phyloP scores from a whole-genome alignment of 2,797 vertebrate genomes.

The Hydrolagus colliei region DNA sequence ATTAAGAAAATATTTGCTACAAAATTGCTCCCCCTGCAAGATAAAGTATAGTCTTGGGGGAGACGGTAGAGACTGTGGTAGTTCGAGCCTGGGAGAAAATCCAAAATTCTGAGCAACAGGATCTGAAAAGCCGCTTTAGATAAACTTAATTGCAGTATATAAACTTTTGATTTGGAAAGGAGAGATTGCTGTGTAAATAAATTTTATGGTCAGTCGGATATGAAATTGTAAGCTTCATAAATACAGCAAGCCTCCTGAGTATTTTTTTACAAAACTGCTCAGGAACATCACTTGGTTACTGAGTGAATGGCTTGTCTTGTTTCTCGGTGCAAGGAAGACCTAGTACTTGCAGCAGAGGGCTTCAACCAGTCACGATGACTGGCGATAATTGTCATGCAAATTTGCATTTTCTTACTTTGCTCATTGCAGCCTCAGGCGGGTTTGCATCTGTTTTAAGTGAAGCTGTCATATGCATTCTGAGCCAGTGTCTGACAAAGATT shows the following conservation, averaged over 20 bases:
- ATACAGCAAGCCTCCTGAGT: background rate
- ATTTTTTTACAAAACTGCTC: background rate
- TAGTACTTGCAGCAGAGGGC: conserved; percentile 3
- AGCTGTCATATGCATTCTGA: conserved; percentile 37
- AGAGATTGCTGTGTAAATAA: background rate
- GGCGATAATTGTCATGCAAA: conserved; percentile 34
- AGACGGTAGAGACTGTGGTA: background rate
- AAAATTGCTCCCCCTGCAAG: background rate
- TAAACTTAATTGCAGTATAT: background rate
- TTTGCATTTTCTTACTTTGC: conserved; percentile 26
- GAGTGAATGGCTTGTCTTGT: background rate
- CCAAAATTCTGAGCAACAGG: background rate
- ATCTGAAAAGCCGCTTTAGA: background rate
- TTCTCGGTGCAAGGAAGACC: background rate
- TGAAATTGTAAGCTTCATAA: conserved; percentile 14
- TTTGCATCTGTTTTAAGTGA: conserved; percentile 41
- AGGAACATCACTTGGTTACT: background rate
- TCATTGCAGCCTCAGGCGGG: conserved; percentile 39
- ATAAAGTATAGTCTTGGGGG: too few species aligned
- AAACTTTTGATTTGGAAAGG: background rate
- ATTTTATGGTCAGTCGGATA: background rate
- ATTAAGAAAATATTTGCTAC: background rate
- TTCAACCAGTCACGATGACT: conserved; percentile 33
- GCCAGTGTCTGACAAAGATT: conserved; percentile 44
- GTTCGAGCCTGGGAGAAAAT: too few species aligned